A percentile compares a stretch with the other conserved stretches of the same genome.
These are phyloP conservation scores for Gymnogyps californianus DNA, from an alignment of 2,113 vertebrate species.

Conservation along the genomic window DNA sequence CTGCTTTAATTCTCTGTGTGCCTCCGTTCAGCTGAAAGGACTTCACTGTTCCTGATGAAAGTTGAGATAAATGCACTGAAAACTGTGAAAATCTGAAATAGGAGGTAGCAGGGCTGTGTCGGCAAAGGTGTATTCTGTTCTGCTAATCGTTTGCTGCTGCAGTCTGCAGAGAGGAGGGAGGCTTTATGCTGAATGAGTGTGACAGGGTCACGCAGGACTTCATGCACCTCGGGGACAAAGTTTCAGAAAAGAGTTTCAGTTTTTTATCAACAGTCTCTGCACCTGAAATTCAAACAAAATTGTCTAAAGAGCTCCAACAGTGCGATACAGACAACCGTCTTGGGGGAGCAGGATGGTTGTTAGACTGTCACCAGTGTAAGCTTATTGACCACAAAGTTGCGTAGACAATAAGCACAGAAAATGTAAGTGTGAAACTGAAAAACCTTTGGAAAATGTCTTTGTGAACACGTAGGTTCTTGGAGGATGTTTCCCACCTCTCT, in stretches of 20 bases:
- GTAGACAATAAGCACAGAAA: slow-evolving; percentile 6
- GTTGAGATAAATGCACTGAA: not conserved
- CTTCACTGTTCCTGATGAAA: not conserved
- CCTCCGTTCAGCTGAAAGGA: not conserved
- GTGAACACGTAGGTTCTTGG: not conserved
- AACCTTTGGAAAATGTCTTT: not conserved
- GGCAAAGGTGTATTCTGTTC: not conserved
- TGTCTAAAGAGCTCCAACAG: not conserved
- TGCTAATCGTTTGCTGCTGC: not conserved
- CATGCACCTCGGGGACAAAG: not conserved
- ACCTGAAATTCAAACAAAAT: not conserved
- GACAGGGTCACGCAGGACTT: not conserved
- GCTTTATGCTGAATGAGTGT: not conserved
- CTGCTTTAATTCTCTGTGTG: not conserved
- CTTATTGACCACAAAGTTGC: slow-evolving; percentile 12
- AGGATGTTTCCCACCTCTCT: slow-evolving; percentile 23
- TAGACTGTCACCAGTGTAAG: not conserved
- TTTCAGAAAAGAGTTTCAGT: not conserved
- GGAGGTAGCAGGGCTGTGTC: not conserved
- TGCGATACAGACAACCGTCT: not conserved
- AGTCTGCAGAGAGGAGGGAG: not conserved
- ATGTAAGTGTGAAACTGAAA: not conserved
- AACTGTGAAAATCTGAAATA: not conserved
- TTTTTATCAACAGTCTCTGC: not conserved
- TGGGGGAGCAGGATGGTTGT: not conserved